Base-by-base conservation (phyloP, 2,888 invertebrate genomes). In the Oeneis ivallda region DNA sequence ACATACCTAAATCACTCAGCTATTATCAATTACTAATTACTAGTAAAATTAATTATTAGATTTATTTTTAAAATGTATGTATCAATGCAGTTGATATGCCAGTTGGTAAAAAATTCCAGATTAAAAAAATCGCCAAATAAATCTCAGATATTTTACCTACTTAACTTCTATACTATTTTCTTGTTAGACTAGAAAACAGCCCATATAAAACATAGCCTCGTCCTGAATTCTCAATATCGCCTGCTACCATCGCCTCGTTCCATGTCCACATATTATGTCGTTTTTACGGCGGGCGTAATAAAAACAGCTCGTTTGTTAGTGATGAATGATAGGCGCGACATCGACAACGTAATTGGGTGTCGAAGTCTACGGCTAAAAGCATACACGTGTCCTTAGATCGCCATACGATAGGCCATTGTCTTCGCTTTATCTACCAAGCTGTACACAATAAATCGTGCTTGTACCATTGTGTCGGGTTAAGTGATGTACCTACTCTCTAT, bases 341-440 rank as follows among this genome's bases (percentile, higher is more conserved):
- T 80, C 78, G 73, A 76, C 77, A 78, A 79, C 82, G 85, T 90
- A 90, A 92, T 90, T 89, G 88, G 88, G 85, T 87, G 87, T 87
- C 86, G 85, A 87, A 86, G 87, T 82, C 83, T 85, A 78, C 78
- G 74, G 82, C 85, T 90, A 88, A 90, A 87, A 90, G 91, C 91
- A 89, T 87, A 90, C 89, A 89, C 90, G 80, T 90, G 91, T 89
- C 74, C 69, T 71, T 72, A 79, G 83, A 73, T 77, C 80, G 81
- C 79, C 67, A 85, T 86, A 85, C 79, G 86, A 85, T 86, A 84
- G 82, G 75, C 86, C 81, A 89, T 90, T 91, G 91, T 90, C 89
- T 88, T 82, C 78, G 79, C 81, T 82, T 86, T 88, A 89, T 89
- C 89, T 80, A 73, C 76, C 76, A 77, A 76, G 79, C 76, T 87